Conservation (phyloP, 2,797 vertebrate species). For the Iguana delicatissima region DNA sequence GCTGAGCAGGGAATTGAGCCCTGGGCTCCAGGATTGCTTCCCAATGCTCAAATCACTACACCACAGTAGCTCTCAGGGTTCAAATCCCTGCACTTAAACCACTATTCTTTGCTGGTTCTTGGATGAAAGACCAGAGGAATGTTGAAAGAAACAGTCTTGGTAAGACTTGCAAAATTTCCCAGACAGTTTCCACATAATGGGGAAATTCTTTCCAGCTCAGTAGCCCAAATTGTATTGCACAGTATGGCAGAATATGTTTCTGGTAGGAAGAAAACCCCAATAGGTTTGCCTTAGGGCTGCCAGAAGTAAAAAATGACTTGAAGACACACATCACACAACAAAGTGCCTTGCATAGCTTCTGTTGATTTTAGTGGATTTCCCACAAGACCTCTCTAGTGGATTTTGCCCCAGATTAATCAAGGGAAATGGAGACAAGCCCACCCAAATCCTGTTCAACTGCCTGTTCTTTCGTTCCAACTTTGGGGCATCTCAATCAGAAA, state of each 20-base stretch:
- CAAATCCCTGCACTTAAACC: no score
- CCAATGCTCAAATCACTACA: no score
- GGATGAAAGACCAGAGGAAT: neutral
- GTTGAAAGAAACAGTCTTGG: neutral
- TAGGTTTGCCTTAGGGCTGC: no score
- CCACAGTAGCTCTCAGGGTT: no score
- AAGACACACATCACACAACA: no score
- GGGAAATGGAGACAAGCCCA: no score
- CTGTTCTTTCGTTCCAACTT: neutral
- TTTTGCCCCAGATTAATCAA: neutral
- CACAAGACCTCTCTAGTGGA: neutral
- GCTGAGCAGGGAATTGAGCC: no score
- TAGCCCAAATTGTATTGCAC: neutral
- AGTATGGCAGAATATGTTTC: neutral
- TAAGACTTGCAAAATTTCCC: neutral
- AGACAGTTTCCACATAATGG: neutral
- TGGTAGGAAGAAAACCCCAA: no score
- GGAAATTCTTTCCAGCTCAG: neutral
- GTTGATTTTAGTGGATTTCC: neutral
- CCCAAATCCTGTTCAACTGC: neutral
- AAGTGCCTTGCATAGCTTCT: neutral
- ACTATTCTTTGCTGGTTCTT: neutral
- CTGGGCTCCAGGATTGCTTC: no score
- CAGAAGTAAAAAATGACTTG: no score
- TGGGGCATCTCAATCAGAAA: neutral